Percentiles rank a stretch among this genome's conserved stretches.
Conservation (phyloP, 2,797 vertebrate genomes). For the Saxicola maurus region DNA sequence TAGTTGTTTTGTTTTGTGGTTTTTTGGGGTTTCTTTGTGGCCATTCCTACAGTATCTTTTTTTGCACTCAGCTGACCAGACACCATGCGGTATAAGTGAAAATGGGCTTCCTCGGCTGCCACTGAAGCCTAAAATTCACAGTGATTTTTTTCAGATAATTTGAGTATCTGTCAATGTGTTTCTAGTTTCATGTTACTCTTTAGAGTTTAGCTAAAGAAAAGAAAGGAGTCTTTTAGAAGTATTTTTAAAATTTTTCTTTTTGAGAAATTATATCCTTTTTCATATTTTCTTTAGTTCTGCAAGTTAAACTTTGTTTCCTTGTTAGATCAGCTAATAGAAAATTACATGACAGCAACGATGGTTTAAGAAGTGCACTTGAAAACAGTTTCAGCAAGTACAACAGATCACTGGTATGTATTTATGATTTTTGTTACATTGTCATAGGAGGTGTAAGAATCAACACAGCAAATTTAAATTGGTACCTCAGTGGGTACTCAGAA, state of each 20-base stretch:
- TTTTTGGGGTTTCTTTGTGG: no score
- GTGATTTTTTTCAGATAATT: not conserved
- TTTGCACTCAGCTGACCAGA: not conserved
- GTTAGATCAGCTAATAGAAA: slow-evolving; percentile 90
- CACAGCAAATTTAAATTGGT: not conserved
- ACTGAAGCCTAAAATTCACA: not conserved
- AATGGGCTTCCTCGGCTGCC: not conserved
- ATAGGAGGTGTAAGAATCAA: not conserved
- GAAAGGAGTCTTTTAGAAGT: rapidly evolving
- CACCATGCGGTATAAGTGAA: not conserved
- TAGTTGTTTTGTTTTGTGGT: not conserved
- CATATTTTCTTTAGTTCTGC: not conserved
- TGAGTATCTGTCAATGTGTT: not conserved
- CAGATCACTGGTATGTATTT: slow-evolving; percentile 72
- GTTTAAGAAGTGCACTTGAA: slow-evolving; percentile 84
- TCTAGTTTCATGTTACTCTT: not conserved
- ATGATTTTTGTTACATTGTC: not conserved
- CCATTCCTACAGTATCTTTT: not conserved
- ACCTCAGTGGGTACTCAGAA: not conserved
- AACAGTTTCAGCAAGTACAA: slow-evolving; percentile 79
- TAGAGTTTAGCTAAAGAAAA: not conserved
- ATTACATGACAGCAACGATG: slow-evolving; percentile 92
- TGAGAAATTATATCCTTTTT: not conserved
- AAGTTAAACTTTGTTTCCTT: not conserved
- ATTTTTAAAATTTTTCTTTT: not conserved